Evolutionary conservation across 2,113 vertebrate species (phyloP).

Genomic region (Epinephelus fuscoguttatus): DNA sequence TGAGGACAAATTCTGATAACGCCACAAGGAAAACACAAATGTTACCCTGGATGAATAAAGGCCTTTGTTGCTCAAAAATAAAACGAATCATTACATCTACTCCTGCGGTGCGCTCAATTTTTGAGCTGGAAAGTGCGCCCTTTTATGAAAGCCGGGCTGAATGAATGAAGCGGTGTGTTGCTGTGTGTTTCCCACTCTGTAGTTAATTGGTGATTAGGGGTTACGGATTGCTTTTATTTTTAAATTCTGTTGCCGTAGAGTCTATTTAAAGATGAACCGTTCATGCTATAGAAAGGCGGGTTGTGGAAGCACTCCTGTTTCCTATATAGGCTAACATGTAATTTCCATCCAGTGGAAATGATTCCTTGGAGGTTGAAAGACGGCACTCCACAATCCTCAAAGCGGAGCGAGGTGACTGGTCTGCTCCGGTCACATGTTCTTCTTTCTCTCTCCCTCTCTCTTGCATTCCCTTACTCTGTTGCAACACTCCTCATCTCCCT

Average conservation of each 20-base stretch:
- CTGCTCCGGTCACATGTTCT: conserved; percentile 91
- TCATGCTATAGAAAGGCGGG: conserved; percentile 35
- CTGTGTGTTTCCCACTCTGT: conserved; percentile 15
- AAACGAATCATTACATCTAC: conserved; percentile 31
- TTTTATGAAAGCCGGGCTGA: conserved; percentile 11
- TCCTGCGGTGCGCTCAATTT: conserved; percentile 3
- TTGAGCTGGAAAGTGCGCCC: not conserved
- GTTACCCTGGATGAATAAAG: conserved; percentile 18
- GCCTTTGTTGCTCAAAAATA: conserved; percentile 13
- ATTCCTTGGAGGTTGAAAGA: conserved; percentile 76
- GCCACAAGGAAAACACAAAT: conserved; percentile 31
- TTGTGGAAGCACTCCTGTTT: conserved; percentile 45
- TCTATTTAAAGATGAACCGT: conserved; percentile 50
- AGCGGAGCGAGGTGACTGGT: conserved; percentile 90
- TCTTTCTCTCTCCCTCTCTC: conserved; percentile 61
- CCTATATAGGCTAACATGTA: conserved; percentile 56
- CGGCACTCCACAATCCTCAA: conserved; percentile 82
- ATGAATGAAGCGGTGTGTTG: conserved; percentile 20
- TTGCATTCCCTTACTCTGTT: conserved; percentile 60
- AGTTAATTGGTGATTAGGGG: conserved; percentile 35
- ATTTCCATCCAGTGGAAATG: conserved; percentile 70
- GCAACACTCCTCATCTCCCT: conserved; percentile 62
- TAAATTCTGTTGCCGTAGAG: not conserved
- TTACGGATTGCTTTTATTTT: conserved; percentile 8
- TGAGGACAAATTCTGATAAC: conserved; percentile 38